These are phyloP conservation scores for Sialis fuliginosa DNA, from an alignment of 2,888 invertebrate species.

Conservation along the genomic window DNA sequence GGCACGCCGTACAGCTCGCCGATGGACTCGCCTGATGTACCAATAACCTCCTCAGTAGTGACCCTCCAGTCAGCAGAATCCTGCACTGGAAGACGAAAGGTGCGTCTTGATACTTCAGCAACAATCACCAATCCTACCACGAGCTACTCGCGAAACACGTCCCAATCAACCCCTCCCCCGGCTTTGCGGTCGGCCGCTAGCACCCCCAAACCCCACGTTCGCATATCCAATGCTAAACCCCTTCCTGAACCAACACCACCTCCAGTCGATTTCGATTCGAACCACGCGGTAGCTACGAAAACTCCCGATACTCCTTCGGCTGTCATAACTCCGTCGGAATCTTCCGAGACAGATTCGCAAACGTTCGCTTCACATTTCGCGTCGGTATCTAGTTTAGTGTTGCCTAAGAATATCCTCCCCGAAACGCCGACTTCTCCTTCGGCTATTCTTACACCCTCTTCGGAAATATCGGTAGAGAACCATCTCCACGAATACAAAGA, in stretches of 20 bases:
- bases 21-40: conserved; percentile 64
- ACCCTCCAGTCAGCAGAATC: conserved; percentile 48
- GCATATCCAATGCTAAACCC: conserved; percentile 12
- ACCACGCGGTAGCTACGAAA: conserved; percentile 13
- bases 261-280: conserved; percentile 19
- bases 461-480: conserved; percentile 19
- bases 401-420: conserved; percentile 11
- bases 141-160: not conserved
- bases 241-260: conserved; percentile 20
- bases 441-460: conserved; percentile 38
- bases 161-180: conserved; percentile 2
- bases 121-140: conserved; percentile 3
- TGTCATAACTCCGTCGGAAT: conserved; percentile 32
- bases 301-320: conserved; percentile 54
- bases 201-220: not conserved
- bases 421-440: conserved; percentile 32
- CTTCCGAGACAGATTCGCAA: conserved; percentile 18
- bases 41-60: conserved; percentile 44
- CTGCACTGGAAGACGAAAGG: conserved; percentile 29
- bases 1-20: conserved; percentile 64
- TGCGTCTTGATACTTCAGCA: conserved; percentile 19
- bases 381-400: conserved; percentile 17
- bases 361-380: conserved; percentile 22
- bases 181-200: conserved; percentile 9
- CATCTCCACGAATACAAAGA: conserved; percentile 13